Evolutionary conservation across 2,888 invertebrate species (phyloP), one percentile per base, ranked within the genome.

Genomic region (Caenorhabditis sp.): DNA sequence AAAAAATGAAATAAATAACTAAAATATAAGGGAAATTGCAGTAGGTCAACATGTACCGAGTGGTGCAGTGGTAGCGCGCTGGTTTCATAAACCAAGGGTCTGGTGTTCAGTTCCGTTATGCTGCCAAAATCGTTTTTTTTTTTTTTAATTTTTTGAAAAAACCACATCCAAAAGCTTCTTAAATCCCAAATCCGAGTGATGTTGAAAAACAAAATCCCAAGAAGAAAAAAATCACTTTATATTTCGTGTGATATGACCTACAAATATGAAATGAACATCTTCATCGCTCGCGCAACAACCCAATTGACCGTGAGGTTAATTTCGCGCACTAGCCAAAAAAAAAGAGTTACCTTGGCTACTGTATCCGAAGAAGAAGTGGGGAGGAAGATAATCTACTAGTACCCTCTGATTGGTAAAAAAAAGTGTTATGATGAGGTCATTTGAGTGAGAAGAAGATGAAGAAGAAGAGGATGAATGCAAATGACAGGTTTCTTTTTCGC

Each of bases 251-350:
- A 31, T 31, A 31, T 43, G 43, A 43, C 43, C 43, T 43, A 43
- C 31, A 31, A 31, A 31, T 31, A 31, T 31, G 31, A 31, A 43
- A 43, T 43, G 43, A 43, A 43, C 43, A 43, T 43, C 43, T 43
- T 43, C 43, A 10, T 43, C 17, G 5, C 17, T 14, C 12, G 5
- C 14, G 5, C 43, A 14, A 43, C 43, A 43, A 43, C 43, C 43
- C 43, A 43, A 43, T 43, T 43, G 43, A 43, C 43, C 43, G 43
- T 43, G 43, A 43, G 43, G 43, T 43, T 43, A 43, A 43, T 43
- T 43, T 43, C 43, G 43, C 43, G 43, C 43, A 31, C 31, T 31
- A 31, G 31, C 31, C 31, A 43, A 17, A n/a, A n/a, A n/a, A n/a
- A n/a, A 5, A 12, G 17, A 43, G 43, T 43, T 43, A 43, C 43